A percentile compares a stretch with the other conserved stretches of the same genome.
Conservation (phyloP, 1,140 invertebrate genomes). For the Adelges cooleyi region DNA sequence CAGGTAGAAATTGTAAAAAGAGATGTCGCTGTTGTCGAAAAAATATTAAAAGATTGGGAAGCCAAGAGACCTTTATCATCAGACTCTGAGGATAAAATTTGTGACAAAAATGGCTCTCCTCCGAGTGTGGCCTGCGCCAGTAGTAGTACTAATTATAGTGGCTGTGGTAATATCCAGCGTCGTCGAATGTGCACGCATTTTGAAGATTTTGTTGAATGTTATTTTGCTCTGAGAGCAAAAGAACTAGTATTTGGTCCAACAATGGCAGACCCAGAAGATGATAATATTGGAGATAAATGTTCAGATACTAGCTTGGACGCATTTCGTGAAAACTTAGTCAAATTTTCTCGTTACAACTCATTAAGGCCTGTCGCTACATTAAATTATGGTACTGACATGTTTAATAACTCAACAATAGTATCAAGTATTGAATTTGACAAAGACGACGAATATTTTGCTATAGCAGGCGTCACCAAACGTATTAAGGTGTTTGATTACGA, state of each 20-base stretch:
- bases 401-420: slow-evolving; percentile 84
- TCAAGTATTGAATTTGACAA: slow-evolving; percentile 96
- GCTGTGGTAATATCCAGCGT: slow-evolving; percentile 20
- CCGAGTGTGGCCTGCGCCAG: slow-evolving; percentile 39
- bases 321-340: slow-evolving; percentile 76
- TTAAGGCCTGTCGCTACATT: slow-evolving; percentile 72
- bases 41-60: slow-evolving; percentile 51
- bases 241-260: slow-evolving; percentile 50
- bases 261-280: slow-evolving; percentile 29
- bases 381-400: slow-evolving; percentile 80
- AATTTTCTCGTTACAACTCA: slow-evolving; percentile 74
- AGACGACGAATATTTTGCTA: slow-evolving; percentile 91
- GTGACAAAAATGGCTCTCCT: neutral
- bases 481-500: slow-evolving; percentile 91
- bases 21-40: slow-evolving; percentile 68
- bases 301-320: slow-evolving; percentile 50
- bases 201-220: slow-evolving; percentile 80
- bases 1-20: slow-evolving; percentile 67
- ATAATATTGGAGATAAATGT: slow-evolving; percentile 2
- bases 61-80: slow-evolving; percentile 7
- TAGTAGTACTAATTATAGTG: slow-evolving; percentile 39
- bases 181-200: slow-evolving; percentile 59
- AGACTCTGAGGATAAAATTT: slow-evolving; percentile 22
- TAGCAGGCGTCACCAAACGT: slow-evolving; percentile 89
- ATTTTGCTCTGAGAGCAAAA: slow-evolving; percentile 63